Evolutionary conservation across 2,797 vertebrate species (phyloP).

Genomic region (Darevskia nairensis): DNA sequence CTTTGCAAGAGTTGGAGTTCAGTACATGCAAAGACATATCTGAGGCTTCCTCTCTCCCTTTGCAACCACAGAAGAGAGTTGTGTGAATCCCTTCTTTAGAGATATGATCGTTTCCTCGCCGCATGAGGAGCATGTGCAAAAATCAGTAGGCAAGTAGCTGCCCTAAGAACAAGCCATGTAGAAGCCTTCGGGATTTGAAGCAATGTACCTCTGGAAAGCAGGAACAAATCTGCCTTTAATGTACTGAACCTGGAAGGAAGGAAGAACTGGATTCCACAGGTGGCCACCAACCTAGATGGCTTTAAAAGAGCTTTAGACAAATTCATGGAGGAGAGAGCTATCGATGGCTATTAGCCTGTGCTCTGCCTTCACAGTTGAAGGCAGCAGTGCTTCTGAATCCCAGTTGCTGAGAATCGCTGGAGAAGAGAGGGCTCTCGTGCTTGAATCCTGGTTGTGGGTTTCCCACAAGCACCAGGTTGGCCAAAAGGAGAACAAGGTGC

Average conservation of each 20-base stretch:
- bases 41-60: background rate
- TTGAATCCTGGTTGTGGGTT: no score
- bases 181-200: background rate
- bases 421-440: no score
- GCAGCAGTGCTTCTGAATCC: no score
- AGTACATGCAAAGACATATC: background rate
- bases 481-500: no score
- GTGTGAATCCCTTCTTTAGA: background rate
- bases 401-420: no score
- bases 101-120: background rate
- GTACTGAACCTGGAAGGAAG: slow-evolving; percentile 6
- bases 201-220: background rate
- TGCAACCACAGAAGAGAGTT: background rate
- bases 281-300: no score
- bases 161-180: background rate
- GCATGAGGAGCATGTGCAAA: background rate
- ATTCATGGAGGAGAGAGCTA: no score
- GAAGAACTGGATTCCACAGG: no score
- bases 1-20: slow-evolving; percentile 32
- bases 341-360: no score
- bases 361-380: no score
- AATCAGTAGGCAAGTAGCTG: background rate
- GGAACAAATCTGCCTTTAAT: background rate
- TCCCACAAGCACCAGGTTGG: no score
- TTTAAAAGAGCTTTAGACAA: no score